These are phyloP conservation scores for Entomobrya proxima DNA, from an alignment of 2,888 invertebrate species.

Conservation along the genomic window DNA sequence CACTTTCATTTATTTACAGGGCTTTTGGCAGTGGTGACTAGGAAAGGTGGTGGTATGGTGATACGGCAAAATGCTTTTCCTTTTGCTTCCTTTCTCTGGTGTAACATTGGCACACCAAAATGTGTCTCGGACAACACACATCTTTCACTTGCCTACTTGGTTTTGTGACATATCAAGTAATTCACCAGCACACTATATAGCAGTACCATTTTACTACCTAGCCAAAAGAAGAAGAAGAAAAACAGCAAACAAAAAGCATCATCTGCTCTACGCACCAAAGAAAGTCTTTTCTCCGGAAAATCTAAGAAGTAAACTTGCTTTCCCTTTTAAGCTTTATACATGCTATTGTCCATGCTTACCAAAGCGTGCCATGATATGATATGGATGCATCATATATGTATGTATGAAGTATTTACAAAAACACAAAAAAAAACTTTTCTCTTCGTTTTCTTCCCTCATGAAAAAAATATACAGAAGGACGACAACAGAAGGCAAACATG, in stretches of 20 bases:
- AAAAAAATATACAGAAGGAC: too few relatives aligned
- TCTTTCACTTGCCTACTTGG: slow-evolving; percentile 56
- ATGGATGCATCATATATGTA: neutral
- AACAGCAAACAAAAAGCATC: slow-evolving; percentile 29
- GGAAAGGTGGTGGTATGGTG: slow-evolving; percentile 59
- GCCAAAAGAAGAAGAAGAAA: slow-evolving; percentile 19
- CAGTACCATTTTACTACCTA: too few relatives aligned
- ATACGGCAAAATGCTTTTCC: slow-evolving; percentile 52
- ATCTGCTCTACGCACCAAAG: neutral
- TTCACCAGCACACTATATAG: slow-evolving; percentile 32
- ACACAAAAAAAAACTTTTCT: too few relatives aligned
- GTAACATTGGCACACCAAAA: slow-evolving; percentile 56
- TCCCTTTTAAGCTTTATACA: neutral
- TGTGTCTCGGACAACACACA: slow-evolving; percentile 61
- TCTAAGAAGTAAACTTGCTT: neutral
- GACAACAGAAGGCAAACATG: too few relatives aligned
- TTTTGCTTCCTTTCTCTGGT: slow-evolving; percentile 57
- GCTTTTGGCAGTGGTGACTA: slow-evolving; percentile 50
- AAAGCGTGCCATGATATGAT: neutral
- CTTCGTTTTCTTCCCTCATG: too few relatives aligned
- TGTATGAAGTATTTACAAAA: too few relatives aligned
- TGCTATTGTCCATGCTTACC: slow-evolving; percentile 8
- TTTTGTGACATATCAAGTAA: slow-evolving; percentile 54
- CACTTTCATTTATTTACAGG: slow-evolving; percentile 63
- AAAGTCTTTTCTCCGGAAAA: neutral